Conservation (phyloP, 2,113 vertebrate species). For the Antechinus flavipes region DNA sequence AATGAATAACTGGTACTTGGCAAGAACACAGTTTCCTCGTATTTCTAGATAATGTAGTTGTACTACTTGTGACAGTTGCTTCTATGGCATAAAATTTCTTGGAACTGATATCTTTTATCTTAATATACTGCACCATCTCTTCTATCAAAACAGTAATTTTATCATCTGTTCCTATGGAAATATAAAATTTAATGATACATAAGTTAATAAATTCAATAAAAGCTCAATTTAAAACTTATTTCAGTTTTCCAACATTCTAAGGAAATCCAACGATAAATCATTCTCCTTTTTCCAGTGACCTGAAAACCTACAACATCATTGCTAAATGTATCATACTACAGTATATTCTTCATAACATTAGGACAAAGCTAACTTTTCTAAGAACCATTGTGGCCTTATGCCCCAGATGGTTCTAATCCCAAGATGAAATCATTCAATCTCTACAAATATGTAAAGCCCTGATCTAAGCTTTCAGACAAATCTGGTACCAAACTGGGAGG, state of each 20-base stretch:
- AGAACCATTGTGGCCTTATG: not conserved
- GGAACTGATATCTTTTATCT: not conserved
- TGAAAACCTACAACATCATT: not conserved
- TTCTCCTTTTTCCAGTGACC: not conserved
- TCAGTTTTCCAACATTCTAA: not conserved
- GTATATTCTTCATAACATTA: not conserved
- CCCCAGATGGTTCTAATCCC: not conserved
- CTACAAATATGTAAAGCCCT: not conserved
- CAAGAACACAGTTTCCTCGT: not conserved
- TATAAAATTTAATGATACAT: not conserved
- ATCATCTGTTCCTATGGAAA: not conserved
- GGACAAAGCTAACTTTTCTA: not conserved
- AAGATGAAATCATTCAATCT: not conserved
- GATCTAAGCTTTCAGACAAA: not conserved
- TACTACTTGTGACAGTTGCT: not conserved
- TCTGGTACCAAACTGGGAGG: not conserved
- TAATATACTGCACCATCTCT: not conserved
- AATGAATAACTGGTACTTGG: not conserved
- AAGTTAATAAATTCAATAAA: not conserved
- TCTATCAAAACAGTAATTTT: not conserved
- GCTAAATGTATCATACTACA: not conserved
- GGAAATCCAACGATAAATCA: not conserved
- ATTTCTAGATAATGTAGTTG: not conserved
- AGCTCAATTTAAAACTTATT: not conserved
- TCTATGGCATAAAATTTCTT: not conserved